phyloP scores from a whole-genome alignment of 2,113 vertebrate species.

The Lipotes vexillifer region DNA sequence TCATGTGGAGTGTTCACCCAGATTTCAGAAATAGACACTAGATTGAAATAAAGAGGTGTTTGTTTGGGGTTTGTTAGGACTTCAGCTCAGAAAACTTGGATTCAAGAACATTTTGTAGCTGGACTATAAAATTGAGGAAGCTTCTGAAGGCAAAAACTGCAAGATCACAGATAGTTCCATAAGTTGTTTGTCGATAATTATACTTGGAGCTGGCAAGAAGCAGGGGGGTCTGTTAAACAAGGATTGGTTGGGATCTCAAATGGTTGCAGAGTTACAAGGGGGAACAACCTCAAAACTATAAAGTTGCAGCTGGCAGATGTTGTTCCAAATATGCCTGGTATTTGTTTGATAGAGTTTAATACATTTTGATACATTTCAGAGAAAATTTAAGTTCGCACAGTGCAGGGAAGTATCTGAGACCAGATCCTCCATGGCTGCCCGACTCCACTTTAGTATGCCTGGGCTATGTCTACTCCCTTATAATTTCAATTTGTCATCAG shows the following conservation, averaged over 20 bases:
- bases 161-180: background rate
- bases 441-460: background rate
- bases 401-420: background rate
- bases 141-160: background rate
- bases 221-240: background rate
- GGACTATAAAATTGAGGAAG: background rate
- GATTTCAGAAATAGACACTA: background rate
- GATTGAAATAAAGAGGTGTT: background rate
- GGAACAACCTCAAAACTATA: background rate
- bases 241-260: background rate
- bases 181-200: background rate
- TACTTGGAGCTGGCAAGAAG: background rate
- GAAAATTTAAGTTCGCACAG: background rate
- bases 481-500: background rate
- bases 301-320: too few relatives aligned
- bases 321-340: too few relatives aligned
- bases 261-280: background rate
- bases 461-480: background rate
- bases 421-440: background rate
- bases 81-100: background rate
- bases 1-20: background rate
- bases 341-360: too few relatives aligned
- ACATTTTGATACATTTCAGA: too few relatives aligned
- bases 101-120: background rate
- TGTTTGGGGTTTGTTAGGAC: background rate